phyloP scores from a whole-genome alignment of 2,113 vertebrate species.

The Cariama cristata region DNA sequence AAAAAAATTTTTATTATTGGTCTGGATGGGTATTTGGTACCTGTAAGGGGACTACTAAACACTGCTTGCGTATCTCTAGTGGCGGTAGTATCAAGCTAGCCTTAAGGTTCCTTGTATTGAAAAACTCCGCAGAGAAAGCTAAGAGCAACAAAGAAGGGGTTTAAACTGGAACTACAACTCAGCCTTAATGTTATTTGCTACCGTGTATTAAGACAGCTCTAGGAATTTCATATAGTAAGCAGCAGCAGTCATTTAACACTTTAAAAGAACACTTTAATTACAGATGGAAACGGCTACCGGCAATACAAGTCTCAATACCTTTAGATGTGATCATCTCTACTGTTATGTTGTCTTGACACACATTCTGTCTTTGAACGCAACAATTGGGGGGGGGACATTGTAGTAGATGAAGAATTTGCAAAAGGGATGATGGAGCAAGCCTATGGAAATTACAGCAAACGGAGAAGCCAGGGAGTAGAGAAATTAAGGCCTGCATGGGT shows the following conservation, averaged over 20 bases:
- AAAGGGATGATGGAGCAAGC: background rate
- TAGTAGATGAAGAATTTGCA: background rate
- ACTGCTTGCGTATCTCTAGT: background rate
- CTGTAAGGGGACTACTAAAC: background rate
- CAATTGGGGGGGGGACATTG: fast-evolving
- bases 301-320: background rate
- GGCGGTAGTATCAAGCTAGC: background rate
- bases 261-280: background rate
- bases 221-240: background rate
- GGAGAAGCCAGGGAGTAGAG: background rate
- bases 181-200: background rate
- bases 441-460: background rate
- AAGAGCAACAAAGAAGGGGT: background rate
- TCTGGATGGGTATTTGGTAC: background rate
- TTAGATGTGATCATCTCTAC: background rate
- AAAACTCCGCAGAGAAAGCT: background rate
- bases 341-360: background rate
- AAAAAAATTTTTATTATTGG: no score
- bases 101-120: background rate
- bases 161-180: background rate
- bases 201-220: background rate
- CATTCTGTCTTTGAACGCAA: background rate
- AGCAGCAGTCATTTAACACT: background rate
- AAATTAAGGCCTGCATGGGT: background rate
- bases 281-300: background rate